Evolutionary conservation across 2,113 vertebrate genomes (phyloP).

Genomic region (Brevimyrus niger): DNA sequence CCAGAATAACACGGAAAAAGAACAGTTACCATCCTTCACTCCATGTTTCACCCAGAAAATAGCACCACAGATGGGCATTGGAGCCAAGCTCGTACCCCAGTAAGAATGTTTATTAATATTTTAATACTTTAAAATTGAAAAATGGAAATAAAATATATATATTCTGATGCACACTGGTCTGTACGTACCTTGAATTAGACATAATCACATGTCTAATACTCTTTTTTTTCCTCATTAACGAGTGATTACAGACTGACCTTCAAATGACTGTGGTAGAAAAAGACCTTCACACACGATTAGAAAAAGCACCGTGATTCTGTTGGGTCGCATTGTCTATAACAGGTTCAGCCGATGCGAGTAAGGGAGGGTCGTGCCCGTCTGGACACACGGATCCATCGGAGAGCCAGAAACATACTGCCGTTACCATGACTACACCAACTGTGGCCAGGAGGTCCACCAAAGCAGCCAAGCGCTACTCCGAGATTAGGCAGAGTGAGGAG

Average conservation of each 20-base stretch:
- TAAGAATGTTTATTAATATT: not conserved
- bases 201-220: not conserved
- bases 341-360: not conserved
- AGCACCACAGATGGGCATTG: not conserved
- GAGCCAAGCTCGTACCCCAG: not conserved
- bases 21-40: not conserved
- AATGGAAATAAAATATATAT: not conserved
- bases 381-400: constrained; percentile 38
- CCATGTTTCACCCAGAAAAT: not conserved
- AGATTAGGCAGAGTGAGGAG: constrained; percentile 16
- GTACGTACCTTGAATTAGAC: not conserved
- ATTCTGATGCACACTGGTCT: not conserved
- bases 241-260: not conserved
- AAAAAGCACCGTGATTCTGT: not conserved
- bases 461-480: constrained; percentile 37
- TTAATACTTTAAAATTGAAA: not conserved
- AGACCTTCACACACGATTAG: not conserved
- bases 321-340: not conserved
- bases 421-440: constrained; percentile 62
- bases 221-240: not conserved
- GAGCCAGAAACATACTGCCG: constrained; percentile 43
- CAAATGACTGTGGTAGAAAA: not conserved
- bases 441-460: constrained; percentile 47
- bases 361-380: constrained; percentile 14
- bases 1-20: not conserved